Base-by-base conservation (phyloP, 2,888 invertebrate species). In the Loripinus fragilis region DNA sequence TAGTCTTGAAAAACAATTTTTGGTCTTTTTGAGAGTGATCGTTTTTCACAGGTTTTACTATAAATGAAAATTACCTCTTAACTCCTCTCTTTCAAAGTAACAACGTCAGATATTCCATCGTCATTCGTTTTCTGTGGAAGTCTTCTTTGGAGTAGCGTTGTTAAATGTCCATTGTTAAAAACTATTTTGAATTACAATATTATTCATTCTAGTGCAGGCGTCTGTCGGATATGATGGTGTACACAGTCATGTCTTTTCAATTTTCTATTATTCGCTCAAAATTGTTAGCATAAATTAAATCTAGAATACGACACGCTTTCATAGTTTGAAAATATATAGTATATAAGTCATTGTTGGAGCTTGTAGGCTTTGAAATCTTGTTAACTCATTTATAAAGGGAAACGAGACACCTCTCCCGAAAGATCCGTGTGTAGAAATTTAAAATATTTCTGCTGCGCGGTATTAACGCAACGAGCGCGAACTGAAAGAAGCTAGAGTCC, bases 291-390 rank as follows among this genome's bases (percentile, higher is more conserved):
- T 60, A 60, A 60, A 33, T 60, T 60, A 60, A 33, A 33, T 33
- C 30, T 60, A 60, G 60, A 60, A 60, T 60, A 20, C 60, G 60
- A 60, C 60, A 60, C 60, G 60, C 60, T 60, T 60, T 60, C 60
- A 60, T 60, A 23, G 60, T 20, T 60, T 12, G 60, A 60, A 60
- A 60, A 60, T 60, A 60, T 60, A 60, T 60, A 60, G 30, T 33
- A 60, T 60, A 33, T 60, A 60, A 17, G 60, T 60, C 33, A 28
- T 60, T 60, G 33, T 60, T 10, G 7, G 60, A 60, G 10, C 23
- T 15, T 7, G 60, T 23, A 60, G 10, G 33, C 33, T 60, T 60
- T 60, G 33, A 60, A 60, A 33, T 17, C 38, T 20, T 33, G 60
- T 60, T 17, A 60, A 60, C 60, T 33, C 25, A 60, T 60, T 60